Conservation (phyloP, 2,797 vertebrate genomes). For the Mionectes olivaceus region DNA sequence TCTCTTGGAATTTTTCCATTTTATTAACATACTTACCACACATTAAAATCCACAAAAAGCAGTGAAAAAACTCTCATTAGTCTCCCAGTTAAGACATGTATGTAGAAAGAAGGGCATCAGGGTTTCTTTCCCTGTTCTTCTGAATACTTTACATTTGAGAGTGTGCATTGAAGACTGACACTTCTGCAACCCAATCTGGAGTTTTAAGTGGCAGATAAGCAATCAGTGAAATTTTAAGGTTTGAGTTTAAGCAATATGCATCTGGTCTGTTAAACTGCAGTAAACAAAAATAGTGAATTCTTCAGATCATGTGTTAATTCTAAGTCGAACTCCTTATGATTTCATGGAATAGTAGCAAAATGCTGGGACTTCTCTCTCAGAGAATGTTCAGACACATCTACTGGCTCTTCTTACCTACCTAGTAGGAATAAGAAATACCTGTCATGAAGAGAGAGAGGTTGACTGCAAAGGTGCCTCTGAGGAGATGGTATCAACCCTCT, state of each 20-base stretch:
- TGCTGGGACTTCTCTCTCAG: neutral
- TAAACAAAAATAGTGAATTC: neutral
- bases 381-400: neutral
- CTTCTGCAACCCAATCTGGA: neutral
- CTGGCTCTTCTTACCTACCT: neutral
- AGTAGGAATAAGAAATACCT: neutral
- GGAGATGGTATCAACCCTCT: neutral
- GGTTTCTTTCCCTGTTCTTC: neutral
- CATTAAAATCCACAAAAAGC: neutral
- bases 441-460: neutral
- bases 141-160: neutral
- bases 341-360: neutral
- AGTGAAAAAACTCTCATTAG: neutral
- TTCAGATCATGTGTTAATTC: neutral
- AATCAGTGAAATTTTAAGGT: neutral
- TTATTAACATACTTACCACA: neutral
- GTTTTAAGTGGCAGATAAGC: neutral
- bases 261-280: neutral
- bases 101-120: neutral
- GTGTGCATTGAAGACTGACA: neutral
- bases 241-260: neutral
- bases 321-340: neutral
- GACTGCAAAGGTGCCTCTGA: neutral
- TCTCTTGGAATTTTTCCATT: neutral
- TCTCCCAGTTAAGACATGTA: neutral